A percentile compares a stretch with the other conserved stretches of the same genome.
These are phyloP conservation scores for Apteryx mantelli DNA, from an alignment of 2,113 vertebrate species.

Conservation along the genomic window DNA sequence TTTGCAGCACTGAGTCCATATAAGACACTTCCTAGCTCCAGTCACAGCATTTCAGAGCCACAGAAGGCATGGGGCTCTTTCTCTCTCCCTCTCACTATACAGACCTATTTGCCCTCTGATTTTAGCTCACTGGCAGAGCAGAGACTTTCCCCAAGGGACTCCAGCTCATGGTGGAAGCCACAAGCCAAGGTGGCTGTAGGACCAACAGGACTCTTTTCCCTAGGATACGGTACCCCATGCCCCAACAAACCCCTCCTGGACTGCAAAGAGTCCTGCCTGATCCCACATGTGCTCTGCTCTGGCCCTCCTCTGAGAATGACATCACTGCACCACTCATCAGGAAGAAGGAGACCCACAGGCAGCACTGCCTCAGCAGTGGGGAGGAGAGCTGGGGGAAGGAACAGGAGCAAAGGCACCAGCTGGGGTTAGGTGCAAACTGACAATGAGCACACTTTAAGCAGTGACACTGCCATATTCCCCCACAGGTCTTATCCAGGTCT, in stretches of 20 bases:
- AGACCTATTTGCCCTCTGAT: neutral
- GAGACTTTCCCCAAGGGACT: too few species aligned
- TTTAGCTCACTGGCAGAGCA: neutral
- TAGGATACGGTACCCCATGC: too few species aligned
- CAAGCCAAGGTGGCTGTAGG: too few species aligned
- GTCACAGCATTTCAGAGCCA: neutral
- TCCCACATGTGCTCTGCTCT: too few species aligned
- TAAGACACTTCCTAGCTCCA: neutral
- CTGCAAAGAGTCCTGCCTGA: neutral
- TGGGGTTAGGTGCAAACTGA: too few species aligned
- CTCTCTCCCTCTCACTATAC: neutral
- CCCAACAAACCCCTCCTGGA: neutral
- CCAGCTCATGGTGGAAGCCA: too few species aligned
- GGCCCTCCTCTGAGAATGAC: neutral
- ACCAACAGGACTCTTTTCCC: too few species aligned
- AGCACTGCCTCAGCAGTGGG: neutral
- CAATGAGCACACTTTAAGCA: neutral
- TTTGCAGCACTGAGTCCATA: neutral
- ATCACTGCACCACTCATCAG: neutral
- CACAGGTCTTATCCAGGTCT: accelerated
- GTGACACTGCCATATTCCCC: too few species aligned
- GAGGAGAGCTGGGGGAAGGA: neutral
- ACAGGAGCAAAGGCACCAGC: neutral
- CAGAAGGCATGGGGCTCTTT: neutral
- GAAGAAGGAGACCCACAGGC: neutral